Conservation (phyloP, 2,888 invertebrate genomes). For the Dasypolia templi region DNA sequence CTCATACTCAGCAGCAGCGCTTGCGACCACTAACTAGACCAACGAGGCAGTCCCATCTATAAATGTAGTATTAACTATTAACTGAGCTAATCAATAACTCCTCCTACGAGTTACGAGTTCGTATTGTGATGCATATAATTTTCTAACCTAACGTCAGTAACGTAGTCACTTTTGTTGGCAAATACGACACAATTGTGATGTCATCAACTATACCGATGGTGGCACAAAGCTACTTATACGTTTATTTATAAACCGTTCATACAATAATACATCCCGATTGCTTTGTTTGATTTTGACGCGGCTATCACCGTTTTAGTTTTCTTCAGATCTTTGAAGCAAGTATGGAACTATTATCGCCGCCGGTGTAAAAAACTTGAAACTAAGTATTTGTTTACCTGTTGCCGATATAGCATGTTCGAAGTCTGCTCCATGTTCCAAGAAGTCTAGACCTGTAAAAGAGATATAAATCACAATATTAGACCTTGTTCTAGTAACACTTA, state of each 20-base stretch:
- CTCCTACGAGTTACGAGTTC: slow-evolving; percentile 23
- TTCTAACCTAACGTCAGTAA: neutral
- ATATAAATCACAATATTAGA: slow-evolving; percentile 38
- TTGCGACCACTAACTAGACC: neutral
- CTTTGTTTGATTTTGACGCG: neutral
- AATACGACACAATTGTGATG: slow-evolving; percentile 18
- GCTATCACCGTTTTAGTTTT: neutral
- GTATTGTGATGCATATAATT: neutral
- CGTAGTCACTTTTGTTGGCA: slow-evolving; percentile 40
- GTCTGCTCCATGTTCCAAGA: slow-evolving; percentile 93
- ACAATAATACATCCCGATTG: neutral
- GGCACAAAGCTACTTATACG: slow-evolving; percentile 15
- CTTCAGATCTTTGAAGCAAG: neutral
- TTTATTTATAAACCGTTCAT: neutral
- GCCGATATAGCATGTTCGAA: slow-evolving; percentile 93
- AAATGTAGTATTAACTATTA: slow-evolving; percentile 7
- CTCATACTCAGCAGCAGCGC: neutral
- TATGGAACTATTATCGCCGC: neutral
- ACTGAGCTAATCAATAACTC: slow-evolving; percentile 23
- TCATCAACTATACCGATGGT: neutral
- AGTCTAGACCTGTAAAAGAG: slow-evolving; percentile 92
- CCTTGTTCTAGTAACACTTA: neutral
- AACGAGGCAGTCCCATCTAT: neutral
- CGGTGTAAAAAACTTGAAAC: neutral
- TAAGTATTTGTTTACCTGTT: slow-evolving; percentile 87